A percentile compares a stretch with the other conserved stretches of the same genome.
Conservation (phyloP, 2,797 vertebrate species). For the Anas georgica region DNA sequence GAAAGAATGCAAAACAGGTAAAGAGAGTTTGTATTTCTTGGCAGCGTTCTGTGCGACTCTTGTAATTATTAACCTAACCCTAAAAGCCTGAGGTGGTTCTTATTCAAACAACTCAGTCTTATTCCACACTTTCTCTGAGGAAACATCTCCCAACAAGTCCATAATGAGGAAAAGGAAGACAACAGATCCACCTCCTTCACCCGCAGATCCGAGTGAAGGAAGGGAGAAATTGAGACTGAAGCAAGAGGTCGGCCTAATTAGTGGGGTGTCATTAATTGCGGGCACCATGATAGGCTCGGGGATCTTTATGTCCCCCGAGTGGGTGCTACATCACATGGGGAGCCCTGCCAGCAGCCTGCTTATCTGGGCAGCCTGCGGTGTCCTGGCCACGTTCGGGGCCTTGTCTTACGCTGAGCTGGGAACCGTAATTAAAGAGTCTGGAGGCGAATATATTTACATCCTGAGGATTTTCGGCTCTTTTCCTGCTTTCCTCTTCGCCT, state of each 20-base stretch:
- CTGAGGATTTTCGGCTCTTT: conserved; percentile 83
- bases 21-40: neutral
- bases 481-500: conserved; percentile 85
- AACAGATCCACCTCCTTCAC: neutral
- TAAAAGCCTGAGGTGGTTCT: neutral
- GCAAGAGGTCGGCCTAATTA: conserved; percentile 84
- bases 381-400: conserved; percentile 81
- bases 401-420: conserved; percentile 89
- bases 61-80: conserved; percentile 73
- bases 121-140: neutral
- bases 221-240: conserved; percentile 76
- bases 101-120: neutral
- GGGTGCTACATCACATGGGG: conserved; percentile 81
- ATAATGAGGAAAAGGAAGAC: conserved; percentile 37
- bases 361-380: conserved; percentile 85
- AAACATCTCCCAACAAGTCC: neutral
- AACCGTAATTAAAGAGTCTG: conserved; percentile 86
- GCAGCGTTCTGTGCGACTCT: neutral
- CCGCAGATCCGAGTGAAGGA: conserved; percentile 13
- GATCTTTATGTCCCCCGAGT: conserved; percentile 91
- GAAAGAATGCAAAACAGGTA: neutral
- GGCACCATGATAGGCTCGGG: conserved; percentile 90
- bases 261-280: conserved; percentile 83
- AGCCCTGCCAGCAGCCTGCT: conserved; percentile 87
- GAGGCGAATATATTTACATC: conserved; percentile 91